Evolutionary conservation across 2,797 vertebrate species (phyloP).

Genomic region (Xenopus petersii): DNA sequence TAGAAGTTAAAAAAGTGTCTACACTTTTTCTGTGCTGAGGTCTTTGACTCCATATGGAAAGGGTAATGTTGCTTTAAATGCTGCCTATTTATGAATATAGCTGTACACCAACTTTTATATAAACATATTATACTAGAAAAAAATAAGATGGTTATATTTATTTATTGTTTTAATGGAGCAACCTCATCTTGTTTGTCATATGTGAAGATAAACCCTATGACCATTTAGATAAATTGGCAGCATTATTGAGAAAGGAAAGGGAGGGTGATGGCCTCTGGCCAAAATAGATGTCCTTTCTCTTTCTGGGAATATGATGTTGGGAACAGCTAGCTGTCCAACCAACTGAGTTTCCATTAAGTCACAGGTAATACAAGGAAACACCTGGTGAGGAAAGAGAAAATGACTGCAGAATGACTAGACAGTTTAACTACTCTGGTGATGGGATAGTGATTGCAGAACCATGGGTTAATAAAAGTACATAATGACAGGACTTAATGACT

Average conservation of each 20-base stretch:
- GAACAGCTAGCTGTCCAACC: conserved; percentile 64
- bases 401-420: conserved; percentile 22
- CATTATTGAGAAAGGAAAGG: conserved; percentile 73
- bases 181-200: not conserved
- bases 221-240: conserved; percentile 59
- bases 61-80: no score
- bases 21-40: no score
- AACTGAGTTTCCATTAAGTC: conserved; percentile 58
- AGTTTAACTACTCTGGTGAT: conserved; percentile 25
- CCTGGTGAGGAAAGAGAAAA: conserved; percentile 64
- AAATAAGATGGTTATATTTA: no score
- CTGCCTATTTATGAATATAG: no score
- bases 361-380: conserved; percentile 68
- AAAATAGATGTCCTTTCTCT: conserved; percentile 61
- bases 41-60: no score
- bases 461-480: conserved; percentile 18
- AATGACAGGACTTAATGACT: conserved; percentile 17
- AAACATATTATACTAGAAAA: no score
- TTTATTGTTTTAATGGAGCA: no score
- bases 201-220: conserved; percentile 1
- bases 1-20: no score
- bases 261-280: conserved; percentile 66
- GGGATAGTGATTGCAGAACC: conserved; percentile 2
- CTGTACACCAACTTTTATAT: no score
- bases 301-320: conserved; percentile 64